Evolutionary conservation across 2,888 invertebrate species (phyloP), one percentile per base, ranked within the genome.

Genomic region (Synergus laeviventris): DNA sequence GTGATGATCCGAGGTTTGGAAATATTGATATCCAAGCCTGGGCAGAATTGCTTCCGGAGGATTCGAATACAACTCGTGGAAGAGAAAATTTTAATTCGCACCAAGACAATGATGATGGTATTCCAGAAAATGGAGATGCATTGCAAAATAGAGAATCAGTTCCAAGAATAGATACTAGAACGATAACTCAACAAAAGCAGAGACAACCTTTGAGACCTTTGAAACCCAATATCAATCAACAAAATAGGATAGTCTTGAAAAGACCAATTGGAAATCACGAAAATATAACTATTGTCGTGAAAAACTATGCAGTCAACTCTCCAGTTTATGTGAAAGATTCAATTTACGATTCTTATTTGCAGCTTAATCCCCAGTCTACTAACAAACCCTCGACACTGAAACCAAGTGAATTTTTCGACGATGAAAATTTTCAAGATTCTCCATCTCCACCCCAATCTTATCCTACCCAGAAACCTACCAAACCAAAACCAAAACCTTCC

Each of bases 21-120:
- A 92, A 92, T 86, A 93, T 95, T 81, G 93, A 94, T 87, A 88
- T 95, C 70, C 92, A 92, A 0, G 92, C 94, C 1, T 95, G 95
- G 95, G 89, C 91, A 9, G 94, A 95, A 89, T 87, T 89, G 88
- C 82, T 88, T 88, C 74, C 78, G 0, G 59, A 76, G 24, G 12
- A 36, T 66, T 14, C 38, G 75, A 77, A 64, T 14, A 45, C 9
- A 76, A 21, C 21, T 4, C 3, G 9, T 24, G 12, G 2, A 18
- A 59, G 9, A 73, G 12, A 75, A 18, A 61, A 64, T 76, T 64
- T 61, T 12, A 31, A 42, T 38, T 42, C 73, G 21, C 12, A n/a
- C 18, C 16, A 74, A 54, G 45, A 74, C 18, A 49, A 0, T 39
- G 76, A 49, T 36, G 54, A 73, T 3, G 76, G 74, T 16, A 78